A percentile compares a stretch with the other conserved stretches of the same genome.
Evolutionary conservation across 2,888 invertebrate genomes (phyloP).

Genomic region (Lottia gigantea): DNA sequence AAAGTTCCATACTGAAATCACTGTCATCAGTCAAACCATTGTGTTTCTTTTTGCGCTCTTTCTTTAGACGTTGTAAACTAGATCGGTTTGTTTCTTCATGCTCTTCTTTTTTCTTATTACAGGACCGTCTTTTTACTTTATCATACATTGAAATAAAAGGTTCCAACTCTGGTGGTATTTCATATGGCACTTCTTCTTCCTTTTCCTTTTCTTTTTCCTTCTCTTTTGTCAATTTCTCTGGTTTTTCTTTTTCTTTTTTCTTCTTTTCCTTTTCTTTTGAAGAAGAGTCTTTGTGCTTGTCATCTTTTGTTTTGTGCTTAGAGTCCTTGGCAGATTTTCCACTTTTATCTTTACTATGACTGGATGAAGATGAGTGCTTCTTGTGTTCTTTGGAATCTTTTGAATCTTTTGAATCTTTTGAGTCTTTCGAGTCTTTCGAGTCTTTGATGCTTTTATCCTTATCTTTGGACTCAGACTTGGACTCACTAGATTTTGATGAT

Average conservation of each 20-base stretch:
- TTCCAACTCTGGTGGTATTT: slow-evolving; percentile 68
- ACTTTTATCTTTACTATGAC: slow-evolving; percentile 28
- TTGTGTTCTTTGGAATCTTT: slow-evolving; percentile 27
- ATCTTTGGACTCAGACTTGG: slow-evolving; percentile 30
- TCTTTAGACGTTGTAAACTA: slow-evolving; percentile 42
- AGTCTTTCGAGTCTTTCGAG: slow-evolving; percentile 21
- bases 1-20: slow-evolving; percentile 44
- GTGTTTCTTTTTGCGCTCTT: slow-evolving; percentile 52
- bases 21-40: slow-evolving; percentile 43
- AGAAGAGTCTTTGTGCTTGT: slow-evolving; percentile 24
- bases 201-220: slow-evolving; percentile 42
- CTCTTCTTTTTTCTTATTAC: slow-evolving; percentile 50
- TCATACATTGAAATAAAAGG: slow-evolving; percentile 98
- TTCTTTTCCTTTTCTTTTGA: slow-evolving; percentile 28
- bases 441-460: slow-evolving; percentile 26
- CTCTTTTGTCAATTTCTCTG: slow-evolving; percentile 35
- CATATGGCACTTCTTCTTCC: slow-evolving; percentile 34
- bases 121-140: slow-evolving; percentile 72
- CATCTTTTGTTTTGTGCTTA: slow-evolving; percentile 35
- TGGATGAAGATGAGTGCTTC: slow-evolving; percentile 17
- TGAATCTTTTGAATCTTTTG: slow-evolving; percentile 16
- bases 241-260: slow-evolving; percentile 28
- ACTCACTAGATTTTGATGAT: slow-evolving; percentile 11
- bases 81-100: slow-evolving; percentile 66
- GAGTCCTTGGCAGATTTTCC: slow-evolving; percentile 26